Conservation (phyloP, 2,888 invertebrate species). For the Melieria omissa region DNA sequence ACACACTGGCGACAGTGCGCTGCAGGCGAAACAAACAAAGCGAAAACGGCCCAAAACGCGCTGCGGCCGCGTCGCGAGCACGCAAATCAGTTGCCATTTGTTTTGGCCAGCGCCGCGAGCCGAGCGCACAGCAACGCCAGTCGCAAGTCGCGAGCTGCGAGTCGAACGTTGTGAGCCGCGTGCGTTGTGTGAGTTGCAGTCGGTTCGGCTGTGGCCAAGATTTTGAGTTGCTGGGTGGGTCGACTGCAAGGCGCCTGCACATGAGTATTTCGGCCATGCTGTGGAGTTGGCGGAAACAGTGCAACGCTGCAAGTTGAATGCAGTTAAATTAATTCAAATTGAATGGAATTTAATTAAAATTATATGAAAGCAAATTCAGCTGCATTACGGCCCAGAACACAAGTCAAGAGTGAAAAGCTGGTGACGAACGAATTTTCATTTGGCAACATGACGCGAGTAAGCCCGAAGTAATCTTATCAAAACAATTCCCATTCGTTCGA, state of each 20-base stretch:
- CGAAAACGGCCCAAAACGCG: background rate
- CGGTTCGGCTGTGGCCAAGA: too few relatives aligned
- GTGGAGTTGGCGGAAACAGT: background rate
- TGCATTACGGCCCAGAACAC: too few relatives aligned
- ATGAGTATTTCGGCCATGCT: too few relatives aligned
- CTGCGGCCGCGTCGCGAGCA: conserved; percentile 8
- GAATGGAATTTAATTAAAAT: too few relatives aligned
- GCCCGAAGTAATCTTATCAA: too few relatives aligned
- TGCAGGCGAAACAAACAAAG: conserved; percentile 22
- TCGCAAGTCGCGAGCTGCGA: background rate
- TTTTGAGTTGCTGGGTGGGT: too few relatives aligned
- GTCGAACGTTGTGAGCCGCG: background rate
- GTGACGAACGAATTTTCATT: too few relatives aligned
- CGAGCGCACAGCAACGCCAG: conserved; percentile 29
- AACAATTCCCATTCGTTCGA: too few relatives aligned
- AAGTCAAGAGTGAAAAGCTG: too few relatives aligned
- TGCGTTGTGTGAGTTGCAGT: background rate
- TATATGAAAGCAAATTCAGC: too few relatives aligned
- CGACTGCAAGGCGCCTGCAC: too few relatives aligned
- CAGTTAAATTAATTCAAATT: background rate
- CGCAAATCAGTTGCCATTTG: conserved; percentile 48
- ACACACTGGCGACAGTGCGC: background rate
- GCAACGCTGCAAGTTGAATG: background rate
- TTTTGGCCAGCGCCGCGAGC: conserved; percentile 43
- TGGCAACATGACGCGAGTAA: too few relatives aligned